These are phyloP conservation scores for Griposia aprilina DNA, from an alignment of 2,888 invertebrate species.

Conservation along the genomic window DNA sequence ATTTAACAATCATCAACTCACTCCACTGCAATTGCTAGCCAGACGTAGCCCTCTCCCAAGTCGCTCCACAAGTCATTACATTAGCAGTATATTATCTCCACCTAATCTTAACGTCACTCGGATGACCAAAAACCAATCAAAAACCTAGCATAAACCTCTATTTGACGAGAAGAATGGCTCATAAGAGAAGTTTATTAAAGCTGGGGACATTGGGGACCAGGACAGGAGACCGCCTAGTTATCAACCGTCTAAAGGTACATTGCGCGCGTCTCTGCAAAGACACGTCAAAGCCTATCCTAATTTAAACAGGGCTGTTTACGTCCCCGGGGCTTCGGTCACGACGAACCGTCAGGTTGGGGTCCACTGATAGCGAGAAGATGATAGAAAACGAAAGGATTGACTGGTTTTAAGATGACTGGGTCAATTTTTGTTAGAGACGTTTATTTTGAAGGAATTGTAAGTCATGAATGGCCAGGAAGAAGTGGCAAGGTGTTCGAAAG, in stretches of 20 bases:
- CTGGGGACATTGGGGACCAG: slow-evolving; percentile 44
- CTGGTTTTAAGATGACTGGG: neutral
- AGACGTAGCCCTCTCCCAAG: neutral
- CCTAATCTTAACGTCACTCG: slow-evolving; percentile 9
- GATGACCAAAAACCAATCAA: slow-evolving; percentile 52
- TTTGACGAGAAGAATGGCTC: slow-evolving; percentile 45
- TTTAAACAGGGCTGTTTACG: slow-evolving; percentile 88
- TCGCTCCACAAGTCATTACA: neutral
- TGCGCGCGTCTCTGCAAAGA: slow-evolving; percentile 77
- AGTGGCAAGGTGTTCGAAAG: neutral
- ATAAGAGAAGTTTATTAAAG: slow-evolving; percentile 60
- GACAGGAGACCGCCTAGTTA: slow-evolving; percentile 64
- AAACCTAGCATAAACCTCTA: slow-evolving; percentile 28
- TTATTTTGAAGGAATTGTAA: neutral
- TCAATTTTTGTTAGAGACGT: neutral
- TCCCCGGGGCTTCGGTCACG: slow-evolving; percentile 79
- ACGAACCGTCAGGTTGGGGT: slow-evolving; percentile 64
- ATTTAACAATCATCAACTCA: neutral
- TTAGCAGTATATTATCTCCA: slow-evolving; percentile 17
- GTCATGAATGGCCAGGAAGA: no score
- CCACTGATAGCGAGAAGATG: slow-evolving; percentile 58
- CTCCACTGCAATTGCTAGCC: neutral
- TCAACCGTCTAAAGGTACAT: slow-evolving; percentile 70
- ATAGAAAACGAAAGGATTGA: slow-evolving; percentile 3
- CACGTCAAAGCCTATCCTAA: slow-evolving; percentile 89